Percentiles rank a stretch among this genome's conserved stretches.
Conservation (phyloP, 1,140 invertebrate species). For the Tyrophagus putrescentiae region DNA sequence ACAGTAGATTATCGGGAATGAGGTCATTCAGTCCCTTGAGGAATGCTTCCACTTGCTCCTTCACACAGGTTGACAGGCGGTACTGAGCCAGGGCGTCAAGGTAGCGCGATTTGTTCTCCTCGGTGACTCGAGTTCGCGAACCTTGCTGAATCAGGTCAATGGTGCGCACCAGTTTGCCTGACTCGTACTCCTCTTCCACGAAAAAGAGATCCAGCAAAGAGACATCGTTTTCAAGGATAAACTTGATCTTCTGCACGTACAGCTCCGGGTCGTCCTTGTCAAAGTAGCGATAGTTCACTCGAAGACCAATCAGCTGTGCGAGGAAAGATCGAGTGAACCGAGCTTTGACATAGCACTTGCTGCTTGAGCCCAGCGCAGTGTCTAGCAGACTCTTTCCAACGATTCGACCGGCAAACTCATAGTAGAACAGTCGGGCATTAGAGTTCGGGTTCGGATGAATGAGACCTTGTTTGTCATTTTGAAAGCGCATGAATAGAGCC, state of each 20-base stretch:
- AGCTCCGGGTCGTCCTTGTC: slow-evolving; percentile 87
- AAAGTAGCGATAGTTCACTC: slow-evolving; percentile 90
- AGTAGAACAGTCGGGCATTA: slow-evolving; percentile 67
- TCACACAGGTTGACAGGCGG: slow-evolving; percentile 58
- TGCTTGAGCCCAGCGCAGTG: slow-evolving; percentile 67
- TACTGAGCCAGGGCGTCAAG: slow-evolving; percentile 77
- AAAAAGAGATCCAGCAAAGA: slow-evolving; percentile 70
- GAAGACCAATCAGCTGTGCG: slow-evolving; percentile 76
- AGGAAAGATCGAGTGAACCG: slow-evolving; percentile 81
- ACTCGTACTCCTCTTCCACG: slow-evolving; percentile 72
- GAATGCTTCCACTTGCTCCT: slow-evolving; percentile 71
- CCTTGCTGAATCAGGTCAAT: slow-evolving; percentile 62
- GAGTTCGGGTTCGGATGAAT: slow-evolving; percentile 68
- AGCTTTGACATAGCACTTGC: slow-evolving; percentile 71
- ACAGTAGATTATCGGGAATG: slow-evolving; percentile 76
- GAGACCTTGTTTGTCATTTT: slow-evolving; percentile 47
- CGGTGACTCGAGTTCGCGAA: slow-evolving; percentile 49
- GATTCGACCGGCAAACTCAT: slow-evolving; percentile 80
- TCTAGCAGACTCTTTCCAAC: slow-evolving; percentile 89
- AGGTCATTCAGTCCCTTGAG: slow-evolving; percentile 73
- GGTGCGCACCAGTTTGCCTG: slow-evolving; percentile 49
- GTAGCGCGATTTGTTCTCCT: slow-evolving; percentile 63
- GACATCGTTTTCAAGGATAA: slow-evolving; percentile 75
- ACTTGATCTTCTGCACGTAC: slow-evolving; percentile 77
- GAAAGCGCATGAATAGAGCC: slow-evolving; percentile 65